A percentile compares a stretch with the other conserved stretches of the same genome.
phyloP scores from a whole-genome alignment of 2,888 invertebrate genomes.

The Gymnoscelis rufifasciata region DNA sequence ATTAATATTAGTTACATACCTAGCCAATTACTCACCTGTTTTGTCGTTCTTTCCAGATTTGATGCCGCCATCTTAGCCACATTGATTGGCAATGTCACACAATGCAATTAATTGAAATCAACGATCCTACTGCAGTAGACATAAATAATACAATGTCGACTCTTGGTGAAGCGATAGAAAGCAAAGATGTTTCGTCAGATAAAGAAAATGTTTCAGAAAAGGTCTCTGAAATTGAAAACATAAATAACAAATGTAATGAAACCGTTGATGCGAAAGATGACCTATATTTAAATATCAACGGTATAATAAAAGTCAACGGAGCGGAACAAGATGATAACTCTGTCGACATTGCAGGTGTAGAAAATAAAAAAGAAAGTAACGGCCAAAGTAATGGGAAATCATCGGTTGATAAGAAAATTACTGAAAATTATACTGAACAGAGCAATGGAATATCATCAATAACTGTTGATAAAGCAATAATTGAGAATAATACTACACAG shows the following conservation, averaged over 20 bases:
- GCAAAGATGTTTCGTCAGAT: slow-evolving; percentile 30
- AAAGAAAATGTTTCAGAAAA: slow-evolving; percentile 28
- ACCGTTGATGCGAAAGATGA: slow-evolving; percentile 28
- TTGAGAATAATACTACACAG: too few species aligned
- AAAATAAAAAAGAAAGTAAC: slow-evolving; percentile 1
- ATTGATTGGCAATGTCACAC: slow-evolving; percentile 49
- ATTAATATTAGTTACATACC: too few species aligned
- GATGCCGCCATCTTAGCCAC: slow-evolving; percentile 30
- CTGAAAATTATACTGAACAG: too few species aligned
- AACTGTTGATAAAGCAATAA: too few species aligned
- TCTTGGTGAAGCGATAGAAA: slow-evolving; percentile 34
- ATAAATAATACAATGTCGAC: slow-evolving; percentile 56
- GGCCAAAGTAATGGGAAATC: slow-evolving; percentile 8
- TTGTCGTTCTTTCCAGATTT: slow-evolving; percentile 43
- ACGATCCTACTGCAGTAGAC: slow-evolving; percentile 42
- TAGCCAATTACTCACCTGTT: too few species aligned
- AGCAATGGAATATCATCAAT: too few species aligned
- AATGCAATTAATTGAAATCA: slow-evolving; percentile 67
- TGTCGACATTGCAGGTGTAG: neutral
- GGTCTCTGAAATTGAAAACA: neutral
- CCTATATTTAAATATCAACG: slow-evolving; percentile 4
- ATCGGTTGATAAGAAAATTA: neutral
- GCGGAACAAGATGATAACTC: slow-evolving; percentile 4
- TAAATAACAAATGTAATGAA: neutral
- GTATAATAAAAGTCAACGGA: slow-evolving; percentile 20